Evolutionary conservation across 2,888 invertebrate species (phyloP), one percentile per base, ranked within the genome.

Genomic region (Choristoneura rosaceana): DNA sequence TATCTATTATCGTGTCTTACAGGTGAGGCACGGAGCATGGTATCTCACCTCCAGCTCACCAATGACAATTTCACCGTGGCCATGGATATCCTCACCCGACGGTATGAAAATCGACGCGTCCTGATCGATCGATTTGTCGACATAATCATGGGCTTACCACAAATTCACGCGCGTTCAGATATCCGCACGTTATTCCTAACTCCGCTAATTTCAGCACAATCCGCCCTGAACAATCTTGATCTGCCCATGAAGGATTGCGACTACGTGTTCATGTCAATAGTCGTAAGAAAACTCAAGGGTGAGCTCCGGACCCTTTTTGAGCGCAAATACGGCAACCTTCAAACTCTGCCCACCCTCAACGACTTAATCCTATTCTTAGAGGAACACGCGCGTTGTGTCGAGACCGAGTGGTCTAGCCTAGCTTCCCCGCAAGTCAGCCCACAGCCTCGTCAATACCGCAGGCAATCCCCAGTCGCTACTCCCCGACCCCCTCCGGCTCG

Each of bases 131-230:
- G n/a, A n/a, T n/a, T n/a, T n/a, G n/a, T n/a, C n/a, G n/a, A n/a
- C n/a, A n/a, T n/a, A n/a, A n/a, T n/a, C n/a, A n/a, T n/a, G n/a
- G n/a, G n/a, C n/a, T n/a, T n/a, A n/a, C n/a, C n/a, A n/a, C n/a
- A n/a, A n/a, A n/a, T n/a, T n/a, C n/a, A n/a, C n/a, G n/a, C n/a
- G n/a, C n/a, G n/a, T n/a, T n/a, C n/a, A n/a, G n/a, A n/a, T n/a
- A n/a, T n/a, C n/a, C n/a, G n/a, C n/a, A n/a, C n/a, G n/a, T n/a
- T n/a, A 52, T 59, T 59, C 14, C 17, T 59, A 59, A 59, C 58
- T 33, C 34, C 58, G 58, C 58, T 59, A 9, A 59, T 59, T 12
- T 59, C 33, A 33, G 58, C 58, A 17, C 58, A 59, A 59, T 59
- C 34, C 14, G 58, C 58, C 2, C 58, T 52, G 5, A 52, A 52